phyloP scores from a whole-genome alignment of 2,113 vertebrate species.

The Vimba vimba region DNA sequence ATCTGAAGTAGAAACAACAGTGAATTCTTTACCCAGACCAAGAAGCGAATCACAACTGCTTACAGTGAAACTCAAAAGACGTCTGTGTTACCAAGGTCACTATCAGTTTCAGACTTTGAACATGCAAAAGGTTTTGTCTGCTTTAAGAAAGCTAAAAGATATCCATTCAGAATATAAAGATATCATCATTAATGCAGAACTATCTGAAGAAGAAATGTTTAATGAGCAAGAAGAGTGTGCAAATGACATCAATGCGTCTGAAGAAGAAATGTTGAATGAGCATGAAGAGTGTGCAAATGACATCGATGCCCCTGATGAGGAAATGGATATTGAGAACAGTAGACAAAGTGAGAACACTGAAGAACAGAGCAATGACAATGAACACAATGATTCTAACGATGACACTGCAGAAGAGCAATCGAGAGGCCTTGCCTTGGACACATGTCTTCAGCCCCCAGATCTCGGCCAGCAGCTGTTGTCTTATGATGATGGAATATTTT shows the following conservation, averaged over 20 bases:
- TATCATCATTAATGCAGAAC: conserved; percentile 7
- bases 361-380: not conserved
- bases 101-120: conserved; percentile 48
- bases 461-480: too few relatives aligned
- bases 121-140: conserved; percentile 50
- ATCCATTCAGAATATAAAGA: conserved; percentile 51
- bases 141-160: conserved; percentile 33
- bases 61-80: too few relatives aligned
- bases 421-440: too few relatives aligned
- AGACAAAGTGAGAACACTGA: not conserved
- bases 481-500: too few relatives aligned
- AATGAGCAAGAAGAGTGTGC: not conserved
- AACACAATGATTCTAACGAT: not conserved
- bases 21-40: too few relatives aligned
- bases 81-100: too few relatives aligned
- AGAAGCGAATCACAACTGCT: too few relatives aligned
- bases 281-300: not conserved
- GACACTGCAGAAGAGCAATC: too few relatives aligned
- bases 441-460: too few relatives aligned
- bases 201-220: not conserved
- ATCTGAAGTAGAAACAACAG: too few relatives aligned
- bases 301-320: not conserved
- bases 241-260: not conserved
- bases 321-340: not conserved
- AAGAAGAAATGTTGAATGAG: not conserved